phyloP scores from a whole-genome alignment of 2,113 vertebrate species.

The Catharus bicknelli region DNA sequence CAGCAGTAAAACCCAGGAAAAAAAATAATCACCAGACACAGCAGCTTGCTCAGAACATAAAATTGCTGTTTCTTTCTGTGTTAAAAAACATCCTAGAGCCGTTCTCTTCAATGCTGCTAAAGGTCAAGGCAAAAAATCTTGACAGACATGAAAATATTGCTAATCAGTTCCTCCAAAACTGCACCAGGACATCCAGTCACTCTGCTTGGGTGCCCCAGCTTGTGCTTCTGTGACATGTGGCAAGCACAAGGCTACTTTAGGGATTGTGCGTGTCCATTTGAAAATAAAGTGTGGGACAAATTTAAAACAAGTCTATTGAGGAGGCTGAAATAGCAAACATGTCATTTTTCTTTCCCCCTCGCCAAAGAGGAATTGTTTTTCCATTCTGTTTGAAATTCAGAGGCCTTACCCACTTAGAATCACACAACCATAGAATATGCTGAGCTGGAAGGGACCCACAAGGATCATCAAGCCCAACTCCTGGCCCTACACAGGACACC shows the following conservation, averaged over 20 bases:
- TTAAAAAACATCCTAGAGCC: neutral
- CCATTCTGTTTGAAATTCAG: neutral
- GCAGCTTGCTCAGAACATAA: neutral
- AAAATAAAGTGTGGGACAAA: neutral
- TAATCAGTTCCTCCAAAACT: neutral
- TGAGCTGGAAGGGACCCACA: neutral
- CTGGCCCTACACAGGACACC: neutral
- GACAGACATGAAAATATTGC: neutral
- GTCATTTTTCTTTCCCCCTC: accelerated
- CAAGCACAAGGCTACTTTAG: neutral
- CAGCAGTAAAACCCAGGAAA: neutral
- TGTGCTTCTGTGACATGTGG: accelerated
- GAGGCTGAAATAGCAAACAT: neutral
- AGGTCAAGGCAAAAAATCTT: neutral
- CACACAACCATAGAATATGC: neutral
- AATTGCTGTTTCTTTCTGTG: neutral
- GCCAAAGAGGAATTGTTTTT: neutral
- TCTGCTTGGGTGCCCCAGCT: neutral
- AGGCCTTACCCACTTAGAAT: neutral
- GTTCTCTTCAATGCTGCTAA: neutral
- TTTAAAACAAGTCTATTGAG: neutral
- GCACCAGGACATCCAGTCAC: neutral
- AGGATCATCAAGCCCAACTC: neutral
- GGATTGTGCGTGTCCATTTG: neutral
- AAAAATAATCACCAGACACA: neutral